Evolutionary conservation across 2,888 invertebrate species (phyloP).

Genomic region (Orchesella flavescens): DNA sequence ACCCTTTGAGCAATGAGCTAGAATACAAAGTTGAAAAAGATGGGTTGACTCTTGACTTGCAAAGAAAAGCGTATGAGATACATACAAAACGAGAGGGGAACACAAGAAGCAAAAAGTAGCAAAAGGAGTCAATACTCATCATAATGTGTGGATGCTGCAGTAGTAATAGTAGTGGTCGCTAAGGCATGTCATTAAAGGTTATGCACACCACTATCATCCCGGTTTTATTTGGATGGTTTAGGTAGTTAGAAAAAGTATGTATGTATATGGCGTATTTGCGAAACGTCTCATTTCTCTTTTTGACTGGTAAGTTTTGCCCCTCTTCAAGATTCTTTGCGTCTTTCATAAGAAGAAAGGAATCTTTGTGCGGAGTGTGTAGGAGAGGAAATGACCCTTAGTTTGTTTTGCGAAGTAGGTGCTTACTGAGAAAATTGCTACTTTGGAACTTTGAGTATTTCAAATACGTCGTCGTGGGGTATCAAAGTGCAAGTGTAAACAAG

Average conservation of each 20-base stretch:
- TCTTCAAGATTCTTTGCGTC: background rate
- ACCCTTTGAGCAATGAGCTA: conserved; percentile 58
- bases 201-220: conserved; percentile 12
- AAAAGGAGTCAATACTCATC: conserved; percentile 17
- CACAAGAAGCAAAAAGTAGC: background rate
- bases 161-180: background rate
- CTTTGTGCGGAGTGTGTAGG: background rate
- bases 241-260: too few species aligned
- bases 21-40: conserved; percentile 36
- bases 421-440: conserved; percentile 9
- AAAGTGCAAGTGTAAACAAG: background rate
- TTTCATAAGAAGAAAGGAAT: background rate
- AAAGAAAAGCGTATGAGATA: conserved; percentile 1
- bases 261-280: background rate
- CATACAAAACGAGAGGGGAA: conserved; percentile 21
- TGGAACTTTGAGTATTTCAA: background rate
- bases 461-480: too few species aligned
- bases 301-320: background rate
- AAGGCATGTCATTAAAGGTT: conserved; percentile 28
- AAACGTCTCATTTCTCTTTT: conserved; percentile 5
- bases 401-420: conserved; percentile 8
- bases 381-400: conserved; percentile 47
- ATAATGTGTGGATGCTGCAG: background rate
- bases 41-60: conserved; percentile 9
- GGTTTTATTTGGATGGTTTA: background rate